Percentiles rank a stretch among this genome's conserved stretches.
Evolutionary conservation across 2,797 vertebrate genomes (phyloP).

Genomic region (Eospalax fontanierii): DNA sequence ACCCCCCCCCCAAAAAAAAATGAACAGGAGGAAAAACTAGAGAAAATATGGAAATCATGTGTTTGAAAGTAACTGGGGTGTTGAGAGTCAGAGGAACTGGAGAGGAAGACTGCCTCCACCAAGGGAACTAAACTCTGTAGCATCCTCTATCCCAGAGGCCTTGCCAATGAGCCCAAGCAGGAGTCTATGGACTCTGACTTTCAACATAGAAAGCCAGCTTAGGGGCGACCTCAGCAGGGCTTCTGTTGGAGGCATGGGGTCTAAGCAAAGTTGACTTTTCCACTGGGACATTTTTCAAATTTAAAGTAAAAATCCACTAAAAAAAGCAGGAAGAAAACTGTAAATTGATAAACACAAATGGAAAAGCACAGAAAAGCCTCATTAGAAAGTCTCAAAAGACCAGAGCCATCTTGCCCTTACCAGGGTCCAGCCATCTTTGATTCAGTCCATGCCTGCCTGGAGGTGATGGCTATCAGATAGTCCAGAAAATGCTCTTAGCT

Average conservation of each 20-base stretch:
- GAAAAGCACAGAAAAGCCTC: background rate
- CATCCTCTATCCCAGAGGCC: background rate
- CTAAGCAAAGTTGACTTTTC: background rate
- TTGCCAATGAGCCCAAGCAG: background rate
- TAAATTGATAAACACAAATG: background rate
- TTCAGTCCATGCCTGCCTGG: background rate
- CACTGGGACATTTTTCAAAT: background rate
- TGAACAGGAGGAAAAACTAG: background rate
- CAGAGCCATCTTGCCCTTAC: background rate
- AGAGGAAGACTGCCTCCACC: background rate
- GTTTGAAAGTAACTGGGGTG: background rate
- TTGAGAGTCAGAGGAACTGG: background rate
- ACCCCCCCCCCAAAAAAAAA: background rate
- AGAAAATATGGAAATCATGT: background rate
- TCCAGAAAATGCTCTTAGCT: background rate
- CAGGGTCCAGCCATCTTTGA: background rate
- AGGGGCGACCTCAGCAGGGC: background rate
- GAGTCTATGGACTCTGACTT: background rate
- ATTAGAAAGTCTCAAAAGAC: background rate
- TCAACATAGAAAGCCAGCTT: background rate
- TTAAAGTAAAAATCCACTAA: conserved; percentile 9
- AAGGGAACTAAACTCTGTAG: background rate
- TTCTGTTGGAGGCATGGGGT: background rate
- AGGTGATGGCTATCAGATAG: background rate
- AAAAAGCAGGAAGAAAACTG: background rate